Percentiles rank a stretch among this genome's conserved stretches.
Evolutionary conservation across 2,888 invertebrate species (phyloP).

Genomic region (Callosobruchus maculatus): DNA sequence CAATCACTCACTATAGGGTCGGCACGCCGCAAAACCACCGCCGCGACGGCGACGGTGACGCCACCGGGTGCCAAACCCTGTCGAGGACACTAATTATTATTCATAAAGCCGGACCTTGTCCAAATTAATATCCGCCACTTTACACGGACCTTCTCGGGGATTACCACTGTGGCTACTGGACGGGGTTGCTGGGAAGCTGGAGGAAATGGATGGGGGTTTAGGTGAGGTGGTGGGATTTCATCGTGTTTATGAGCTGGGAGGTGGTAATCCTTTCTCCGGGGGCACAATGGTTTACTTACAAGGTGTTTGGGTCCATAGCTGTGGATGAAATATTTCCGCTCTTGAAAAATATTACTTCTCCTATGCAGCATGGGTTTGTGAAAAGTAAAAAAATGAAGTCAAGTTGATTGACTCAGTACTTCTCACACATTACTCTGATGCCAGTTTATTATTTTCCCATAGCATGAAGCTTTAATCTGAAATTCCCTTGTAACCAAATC

Average conservation of each 20-base stretch:
- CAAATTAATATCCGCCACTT: slow-evolving; percentile 47
- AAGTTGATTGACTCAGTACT: too few species aligned
- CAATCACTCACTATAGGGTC: too few species aligned
- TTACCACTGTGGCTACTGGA: slow-evolving; percentile 11
- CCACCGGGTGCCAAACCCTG: slow-evolving; percentile 40
- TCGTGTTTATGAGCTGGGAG: not conserved
- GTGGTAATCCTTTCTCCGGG: not conserved
- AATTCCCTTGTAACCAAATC: too few species aligned
- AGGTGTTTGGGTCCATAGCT: too few species aligned
- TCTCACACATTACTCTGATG: too few species aligned
- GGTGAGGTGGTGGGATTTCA: not conserved
- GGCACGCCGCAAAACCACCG: slow-evolving; percentile 36
- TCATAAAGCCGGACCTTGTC: slow-evolving; percentile 47
- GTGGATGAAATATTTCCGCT: too few species aligned
- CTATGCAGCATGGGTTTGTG: too few species aligned
- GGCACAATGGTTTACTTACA: not conserved
- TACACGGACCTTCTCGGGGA: slow-evolving; percentile 30
- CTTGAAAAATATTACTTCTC: too few species aligned
- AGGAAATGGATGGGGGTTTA: slow-evolving; percentile 5
- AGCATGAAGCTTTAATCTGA: too few species aligned
- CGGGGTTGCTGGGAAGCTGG: slow-evolving; percentile 21
- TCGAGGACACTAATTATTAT: slow-evolving; percentile 50
- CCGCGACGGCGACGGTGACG: slow-evolving; percentile 40
- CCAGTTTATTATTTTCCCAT: too few species aligned
- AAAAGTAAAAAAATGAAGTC: too few species aligned